A percentile compares a stretch with the other conserved stretches of the same genome.
These are phyloP conservation scores for Dyspetes luteomarginatus DNA, from an alignment of 2,888 invertebrate genomes.

Conservation along the genomic window DNA sequence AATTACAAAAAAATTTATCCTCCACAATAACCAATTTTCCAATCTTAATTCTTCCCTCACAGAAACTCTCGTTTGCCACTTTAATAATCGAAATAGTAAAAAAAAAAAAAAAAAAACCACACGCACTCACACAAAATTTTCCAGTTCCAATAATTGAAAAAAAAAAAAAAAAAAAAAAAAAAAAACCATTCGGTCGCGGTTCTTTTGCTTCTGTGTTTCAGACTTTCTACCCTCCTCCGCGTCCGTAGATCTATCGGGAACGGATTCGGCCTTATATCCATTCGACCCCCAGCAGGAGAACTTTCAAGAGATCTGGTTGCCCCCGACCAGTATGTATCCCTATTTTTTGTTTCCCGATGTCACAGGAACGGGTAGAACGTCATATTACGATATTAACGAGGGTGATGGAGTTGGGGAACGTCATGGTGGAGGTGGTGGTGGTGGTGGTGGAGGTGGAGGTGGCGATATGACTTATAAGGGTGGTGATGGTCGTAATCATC, in stretches of 20 bases:
- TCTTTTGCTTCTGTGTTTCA: constrained; percentile 85
- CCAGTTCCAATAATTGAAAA: constrained; percentile 25
- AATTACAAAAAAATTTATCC: no score
- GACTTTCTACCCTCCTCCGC: constrained; percentile 85
- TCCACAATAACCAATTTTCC: no score
- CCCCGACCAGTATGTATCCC: constrained; percentile 85
- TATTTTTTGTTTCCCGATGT: constrained; percentile 86
- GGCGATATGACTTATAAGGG: no score
- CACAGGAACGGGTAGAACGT: constrained; percentile 83
- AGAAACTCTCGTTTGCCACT: no score
- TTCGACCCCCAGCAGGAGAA: constrained; percentile 85
- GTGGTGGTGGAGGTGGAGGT: no score
- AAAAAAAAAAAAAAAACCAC: background rate
- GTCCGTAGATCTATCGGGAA: constrained; percentile 85
- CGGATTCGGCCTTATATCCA: constrained; percentile 85
- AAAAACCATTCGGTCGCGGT: constrained; percentile 78
- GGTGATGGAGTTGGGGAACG: constrained; percentile 69
- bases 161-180: constrained; percentile 66
- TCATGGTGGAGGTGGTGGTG: constrained; percentile 69
- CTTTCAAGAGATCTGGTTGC: constrained; percentile 86
- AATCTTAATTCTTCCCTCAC: no score
- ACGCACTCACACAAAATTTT: background rate
- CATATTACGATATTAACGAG: constrained; percentile 76
- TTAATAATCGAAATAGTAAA: constrained; percentile 25
- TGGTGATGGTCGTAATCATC: constrained; percentile 46